Evolutionary conservation across 1,140 invertebrate genomes (phyloP).

Genomic region (Hyposmocoma kahamanoa): DNA sequence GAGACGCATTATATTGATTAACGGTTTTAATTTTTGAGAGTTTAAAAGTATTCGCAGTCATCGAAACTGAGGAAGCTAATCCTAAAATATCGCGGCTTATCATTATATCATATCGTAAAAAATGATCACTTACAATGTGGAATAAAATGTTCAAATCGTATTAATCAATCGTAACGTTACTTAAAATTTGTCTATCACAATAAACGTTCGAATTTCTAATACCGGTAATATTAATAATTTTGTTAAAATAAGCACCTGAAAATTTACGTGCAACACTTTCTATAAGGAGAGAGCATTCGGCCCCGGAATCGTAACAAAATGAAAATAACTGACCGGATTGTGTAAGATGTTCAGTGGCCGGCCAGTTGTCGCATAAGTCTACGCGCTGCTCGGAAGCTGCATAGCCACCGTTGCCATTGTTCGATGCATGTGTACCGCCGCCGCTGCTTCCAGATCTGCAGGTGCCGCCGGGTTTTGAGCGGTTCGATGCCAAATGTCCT

Average conservation of each 20-base stretch:
- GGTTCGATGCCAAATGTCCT: constrained; percentile 6
- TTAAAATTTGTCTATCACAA: not conserved
- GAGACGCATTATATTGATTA: not conserved
- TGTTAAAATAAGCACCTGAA: not conserved
- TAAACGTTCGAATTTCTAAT: constrained; percentile 1
- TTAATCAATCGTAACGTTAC: not conserved
- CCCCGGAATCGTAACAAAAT: constrained; percentile 2
- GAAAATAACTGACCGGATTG: not conserved
- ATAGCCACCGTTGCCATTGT: too few relatives aligned
- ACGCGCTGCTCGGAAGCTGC: not conserved
- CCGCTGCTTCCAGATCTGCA: not conserved
- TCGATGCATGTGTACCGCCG: not conserved
- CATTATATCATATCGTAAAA: not conserved
- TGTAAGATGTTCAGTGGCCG: not conserved
- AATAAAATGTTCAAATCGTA: not conserved
- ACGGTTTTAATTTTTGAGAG: not conserved
- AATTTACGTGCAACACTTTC: constrained; percentile 4
- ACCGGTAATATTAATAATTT: not conserved
- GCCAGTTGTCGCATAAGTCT: not conserved
- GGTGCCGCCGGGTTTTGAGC: not conserved
- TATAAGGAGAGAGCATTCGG: not conserved
- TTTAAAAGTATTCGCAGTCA: not conserved
- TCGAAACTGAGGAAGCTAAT: not conserved
- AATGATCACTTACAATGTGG: not conserved
- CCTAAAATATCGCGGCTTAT: not conserved